A percentile compares a stretch with the other conserved stretches of the same genome.
Conservation (phyloP, 1,140 invertebrate genomes). For the Ptiloglossa arizonensis region DNA sequence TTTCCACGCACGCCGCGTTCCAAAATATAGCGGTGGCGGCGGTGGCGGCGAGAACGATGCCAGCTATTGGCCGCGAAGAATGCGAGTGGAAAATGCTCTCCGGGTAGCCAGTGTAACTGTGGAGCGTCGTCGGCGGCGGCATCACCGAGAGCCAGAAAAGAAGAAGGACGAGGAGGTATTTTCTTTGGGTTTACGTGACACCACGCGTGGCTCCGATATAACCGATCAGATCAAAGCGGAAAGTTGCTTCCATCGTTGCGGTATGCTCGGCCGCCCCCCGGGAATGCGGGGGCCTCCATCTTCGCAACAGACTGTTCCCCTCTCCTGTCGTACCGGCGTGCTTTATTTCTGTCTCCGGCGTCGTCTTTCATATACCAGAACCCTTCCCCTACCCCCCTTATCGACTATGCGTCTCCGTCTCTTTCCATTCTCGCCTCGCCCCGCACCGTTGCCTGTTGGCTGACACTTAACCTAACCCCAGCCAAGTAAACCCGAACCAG, state of each 20-base stretch:
- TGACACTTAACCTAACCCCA: conserved; percentile 51
- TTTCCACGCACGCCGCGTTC: not conserved
- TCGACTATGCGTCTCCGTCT: conserved; percentile 45
- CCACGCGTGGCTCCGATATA: conserved; percentile 72
- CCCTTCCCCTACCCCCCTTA: conserved; percentile 32
- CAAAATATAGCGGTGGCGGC: not conserved
- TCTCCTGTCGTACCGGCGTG: not conserved
- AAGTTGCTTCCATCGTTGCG: conserved; percentile 69
- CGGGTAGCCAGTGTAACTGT: conserved; percentile 51
- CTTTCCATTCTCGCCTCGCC: conserved; percentile 1
- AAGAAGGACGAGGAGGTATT: conserved; percentile 71
- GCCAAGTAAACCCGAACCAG: conserved; percentile 43
- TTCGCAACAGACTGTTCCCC: conserved; percentile 51
- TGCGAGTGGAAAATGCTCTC: conserved; percentile 59
- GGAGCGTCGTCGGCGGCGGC: conserved; percentile 50
- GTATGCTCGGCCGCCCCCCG: conserved; percentile 73
- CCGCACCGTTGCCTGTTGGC: not conserved
- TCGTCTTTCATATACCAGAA: conserved; percentile 57
- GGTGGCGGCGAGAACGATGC: conserved; percentile 9
- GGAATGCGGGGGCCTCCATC: conserved; percentile 68
- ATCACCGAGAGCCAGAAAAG: conserved; percentile 58
- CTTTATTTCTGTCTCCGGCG: conserved; percentile 45
- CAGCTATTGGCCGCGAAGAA: conserved; percentile 51
- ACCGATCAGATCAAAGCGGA: conserved; percentile 70
- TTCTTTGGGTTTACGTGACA: conserved; percentile 78